phyloP scores from a whole-genome alignment of 2,797 vertebrate genomes.

The Somateria mollissima region DNA sequence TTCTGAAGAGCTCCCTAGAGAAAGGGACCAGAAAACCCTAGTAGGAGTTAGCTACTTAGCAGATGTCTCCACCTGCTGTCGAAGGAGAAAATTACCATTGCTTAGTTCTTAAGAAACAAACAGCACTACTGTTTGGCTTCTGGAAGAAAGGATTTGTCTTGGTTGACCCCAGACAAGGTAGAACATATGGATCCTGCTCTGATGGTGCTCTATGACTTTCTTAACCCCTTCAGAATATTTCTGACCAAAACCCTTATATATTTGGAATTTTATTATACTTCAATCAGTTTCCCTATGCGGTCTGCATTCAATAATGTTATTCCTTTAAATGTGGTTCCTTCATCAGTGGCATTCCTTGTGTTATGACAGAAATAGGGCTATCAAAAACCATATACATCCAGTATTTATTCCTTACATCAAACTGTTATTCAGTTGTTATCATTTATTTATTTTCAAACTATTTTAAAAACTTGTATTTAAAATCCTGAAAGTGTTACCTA shows the following conservation, averaged over 20 bases:
- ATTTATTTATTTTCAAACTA: not conserved
- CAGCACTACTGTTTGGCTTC: not conserved
- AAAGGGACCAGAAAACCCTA: not conserved
- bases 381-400: not conserved
- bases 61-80: slow-evolving; percentile 62
- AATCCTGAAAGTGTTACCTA: not conserved
- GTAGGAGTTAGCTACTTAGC: not conserved
- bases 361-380: not conserved
- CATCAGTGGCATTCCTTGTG: not conserved
- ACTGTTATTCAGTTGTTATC: not conserved
- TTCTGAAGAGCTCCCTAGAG: not conserved
- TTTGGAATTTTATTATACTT: not conserved
- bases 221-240: not conserved
- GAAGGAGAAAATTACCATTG: not conserved
- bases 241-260: not conserved
- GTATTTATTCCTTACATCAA: not conserved
- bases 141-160: not conserved
- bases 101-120: not conserved
- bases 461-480: not conserved
- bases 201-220: not conserved
- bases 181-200: not conserved
- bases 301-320: not conserved
- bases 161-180: not conserved
- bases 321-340: not conserved
- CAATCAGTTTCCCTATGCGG: not conserved